Evolutionary conservation across 1,140 invertebrate genomes (phyloP).

Genomic region (Aporrectodea caliginosa): DNA sequence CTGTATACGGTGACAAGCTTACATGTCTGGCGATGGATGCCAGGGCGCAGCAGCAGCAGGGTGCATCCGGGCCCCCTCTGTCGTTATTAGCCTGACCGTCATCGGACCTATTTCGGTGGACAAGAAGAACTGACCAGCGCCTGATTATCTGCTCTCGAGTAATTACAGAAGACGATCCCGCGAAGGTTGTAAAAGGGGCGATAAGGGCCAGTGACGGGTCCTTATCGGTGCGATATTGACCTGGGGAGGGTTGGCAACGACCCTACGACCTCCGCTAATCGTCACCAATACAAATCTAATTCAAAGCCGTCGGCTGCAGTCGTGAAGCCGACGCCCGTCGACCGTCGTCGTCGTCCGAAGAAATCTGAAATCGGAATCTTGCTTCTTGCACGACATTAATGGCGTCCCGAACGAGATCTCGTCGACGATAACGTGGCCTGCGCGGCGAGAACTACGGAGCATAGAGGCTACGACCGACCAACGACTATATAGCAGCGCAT

Average conservation of each 20-base stretch:
- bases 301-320: no score
- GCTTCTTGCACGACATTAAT: background rate
- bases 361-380: background rate
- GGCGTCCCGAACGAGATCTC: background rate
- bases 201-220: background rate
- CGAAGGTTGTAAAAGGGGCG: background rate
- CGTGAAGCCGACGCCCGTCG: no score
- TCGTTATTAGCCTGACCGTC: no score
- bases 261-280: background rate
- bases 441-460: no score
- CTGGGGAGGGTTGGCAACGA: background rate
- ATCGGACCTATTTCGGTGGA: background rate
- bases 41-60: no score
- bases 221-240: background rate
- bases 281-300: no score
- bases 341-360: background rate
- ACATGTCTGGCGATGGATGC: no score
- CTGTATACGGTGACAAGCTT: no score
- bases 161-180: background rate
- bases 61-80: no score
- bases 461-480: no score
- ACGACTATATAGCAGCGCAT: no score
- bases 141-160: background rate
- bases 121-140: background rate
- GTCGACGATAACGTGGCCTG: background rate